A percentile compares a stretch with the other conserved stretches of the same genome.
phyloP scores from a whole-genome alignment of 2,113 vertebrate species.

The cattle (Bos taurus) region DNA sequence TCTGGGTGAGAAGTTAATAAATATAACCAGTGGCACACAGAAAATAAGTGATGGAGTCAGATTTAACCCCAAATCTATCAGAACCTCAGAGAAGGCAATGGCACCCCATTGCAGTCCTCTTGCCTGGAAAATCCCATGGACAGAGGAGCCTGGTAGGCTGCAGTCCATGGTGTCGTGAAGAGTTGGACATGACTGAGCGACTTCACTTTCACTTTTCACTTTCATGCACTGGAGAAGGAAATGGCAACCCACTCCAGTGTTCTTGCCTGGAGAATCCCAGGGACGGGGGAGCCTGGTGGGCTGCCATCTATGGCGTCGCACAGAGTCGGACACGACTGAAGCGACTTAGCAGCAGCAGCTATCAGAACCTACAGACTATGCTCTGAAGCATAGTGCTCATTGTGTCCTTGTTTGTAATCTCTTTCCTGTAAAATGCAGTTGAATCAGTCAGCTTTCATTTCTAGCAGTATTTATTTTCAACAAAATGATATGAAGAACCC shows the following conservation, averaged over 20 bases:
- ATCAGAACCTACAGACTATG: not conserved
- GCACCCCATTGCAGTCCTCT: not conserved
- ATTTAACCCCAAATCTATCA: not conserved
- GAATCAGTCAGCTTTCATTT: not conserved
- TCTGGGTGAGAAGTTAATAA: not conserved
- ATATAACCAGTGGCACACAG: not conserved
- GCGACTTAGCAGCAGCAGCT: not conserved
- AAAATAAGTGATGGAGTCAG: not conserved
- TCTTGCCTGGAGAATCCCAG: too few relatives aligned
- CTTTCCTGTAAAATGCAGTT: not conserved
- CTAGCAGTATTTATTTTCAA: not conserved
- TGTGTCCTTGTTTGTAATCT: not conserved
- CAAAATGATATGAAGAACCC: not conserved
- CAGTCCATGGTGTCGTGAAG: rapidly evolving
- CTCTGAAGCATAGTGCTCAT: not conserved
- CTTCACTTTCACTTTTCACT: too few relatives aligned
- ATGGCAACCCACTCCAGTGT: too few relatives aligned
- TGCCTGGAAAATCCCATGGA: not conserved
- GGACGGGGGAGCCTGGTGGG: too few relatives aligned
- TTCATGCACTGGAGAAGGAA: too few relatives aligned
- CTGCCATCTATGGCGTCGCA: too few relatives aligned
- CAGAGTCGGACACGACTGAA: not conserved
- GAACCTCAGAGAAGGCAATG: not conserved
- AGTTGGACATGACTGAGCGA: too few relatives aligned
- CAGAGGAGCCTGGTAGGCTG: not conserved